Conservation (phyloP, 2,888 invertebrate species). For the Oscheius sp. region DNA sequence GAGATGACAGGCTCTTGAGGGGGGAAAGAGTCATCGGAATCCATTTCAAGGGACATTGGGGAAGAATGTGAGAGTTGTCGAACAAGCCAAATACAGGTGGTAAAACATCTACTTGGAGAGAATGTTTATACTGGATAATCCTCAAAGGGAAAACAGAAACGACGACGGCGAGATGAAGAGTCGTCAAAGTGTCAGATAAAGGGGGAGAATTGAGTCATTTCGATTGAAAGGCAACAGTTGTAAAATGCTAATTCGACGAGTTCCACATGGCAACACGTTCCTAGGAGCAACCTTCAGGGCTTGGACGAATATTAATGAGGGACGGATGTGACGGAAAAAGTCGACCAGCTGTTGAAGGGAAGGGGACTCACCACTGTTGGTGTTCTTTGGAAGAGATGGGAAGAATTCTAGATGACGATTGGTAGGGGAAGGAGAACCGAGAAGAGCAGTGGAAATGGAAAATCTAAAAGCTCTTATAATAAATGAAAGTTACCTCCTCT, state of each 20-base stretch:
- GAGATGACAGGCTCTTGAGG: neutral
- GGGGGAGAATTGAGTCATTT: neutral
- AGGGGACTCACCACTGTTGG: slow-evolving; percentile 14
- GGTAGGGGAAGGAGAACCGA: slow-evolving; percentile 1
- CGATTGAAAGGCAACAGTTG: neutral
- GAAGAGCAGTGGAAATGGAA: slow-evolving; percentile 7
- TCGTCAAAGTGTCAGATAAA: no score
- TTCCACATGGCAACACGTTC: slow-evolving; percentile 26
- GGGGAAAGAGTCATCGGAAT: no score
- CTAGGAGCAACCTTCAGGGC: slow-evolving; percentile 11
- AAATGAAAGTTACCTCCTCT: neutral
- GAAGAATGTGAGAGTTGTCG: neutral
- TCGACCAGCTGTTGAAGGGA: slow-evolving; percentile 1
- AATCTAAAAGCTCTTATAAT: neutral
- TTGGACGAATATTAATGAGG: neutral
- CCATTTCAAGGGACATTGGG: neutral
- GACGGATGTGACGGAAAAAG: slow-evolving; percentile 3
- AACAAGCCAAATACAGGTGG: slow-evolving; percentile 4
- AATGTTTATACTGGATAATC: neutral
- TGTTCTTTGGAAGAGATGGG: neutral
- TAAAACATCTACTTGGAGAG: neutral
- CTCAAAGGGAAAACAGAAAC: neutral
- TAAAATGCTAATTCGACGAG: slow-evolving; percentile 26
- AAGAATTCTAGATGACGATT: no score
- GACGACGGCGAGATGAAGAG: no score